phyloP scores from a whole-genome alignment of 2,797 vertebrate genomes.

The Masticophis lateralis region DNA sequence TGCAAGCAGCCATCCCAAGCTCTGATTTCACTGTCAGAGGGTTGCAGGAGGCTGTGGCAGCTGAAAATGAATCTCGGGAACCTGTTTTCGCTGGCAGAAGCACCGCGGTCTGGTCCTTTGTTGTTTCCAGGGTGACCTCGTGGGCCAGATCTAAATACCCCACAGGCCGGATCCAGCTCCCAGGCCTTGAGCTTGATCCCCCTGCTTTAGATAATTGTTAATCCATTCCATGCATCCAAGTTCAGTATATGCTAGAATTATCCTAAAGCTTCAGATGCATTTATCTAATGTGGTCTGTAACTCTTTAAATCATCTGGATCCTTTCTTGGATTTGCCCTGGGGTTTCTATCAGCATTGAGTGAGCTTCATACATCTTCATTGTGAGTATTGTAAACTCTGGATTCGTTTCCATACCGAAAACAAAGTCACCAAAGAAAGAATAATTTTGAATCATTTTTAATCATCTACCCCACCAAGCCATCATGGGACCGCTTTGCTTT shows the following conservation, averaged over 20 bases:
- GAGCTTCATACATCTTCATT: neutral
- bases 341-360: neutral
- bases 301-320: neutral
- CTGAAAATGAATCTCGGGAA: too few relatives aligned
- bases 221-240: neutral
- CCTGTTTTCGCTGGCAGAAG: too few relatives aligned
- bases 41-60: too few relatives aligned
- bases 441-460: neutral
- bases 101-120: too few relatives aligned
- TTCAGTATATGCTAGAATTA: neutral
- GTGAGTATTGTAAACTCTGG: neutral
- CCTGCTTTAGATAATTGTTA: neutral
- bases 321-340: neutral
- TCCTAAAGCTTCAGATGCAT: neutral
- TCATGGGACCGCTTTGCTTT: neutral
- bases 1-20: too few relatives aligned
- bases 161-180: too few relatives aligned
- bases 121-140: too few relatives aligned
- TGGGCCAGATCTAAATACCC: too few relatives aligned
- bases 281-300: neutral
- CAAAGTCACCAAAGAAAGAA: neutral
- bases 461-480: neutral
- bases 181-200: too few relatives aligned
- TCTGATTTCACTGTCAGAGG: too few relatives aligned
- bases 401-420: neutral